A percentile compares a stretch with the other conserved stretches of the same genome.
Evolutionary conservation across 2,888 invertebrate genomes (phyloP).

Genomic region (Hirtodrosophila trivittata): DNA sequence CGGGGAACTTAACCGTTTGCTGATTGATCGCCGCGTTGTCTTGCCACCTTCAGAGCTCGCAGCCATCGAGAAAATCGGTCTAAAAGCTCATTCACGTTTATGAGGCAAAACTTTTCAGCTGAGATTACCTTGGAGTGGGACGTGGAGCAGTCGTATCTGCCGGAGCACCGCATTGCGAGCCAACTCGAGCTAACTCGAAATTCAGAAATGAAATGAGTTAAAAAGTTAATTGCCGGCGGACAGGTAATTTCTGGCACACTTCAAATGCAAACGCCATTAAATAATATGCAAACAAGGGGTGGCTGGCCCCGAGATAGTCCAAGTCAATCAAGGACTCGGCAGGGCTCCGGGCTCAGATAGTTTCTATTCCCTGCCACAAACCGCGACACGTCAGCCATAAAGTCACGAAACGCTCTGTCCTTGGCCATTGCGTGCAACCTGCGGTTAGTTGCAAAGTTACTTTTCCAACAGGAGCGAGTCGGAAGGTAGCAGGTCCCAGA

Average conservation of each 20-base stretch:
- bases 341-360: slow-evolving; percentile 19
- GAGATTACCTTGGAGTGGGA: not conserved
- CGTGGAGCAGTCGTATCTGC: not conserved
- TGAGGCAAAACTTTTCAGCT: slow-evolving; percentile 60
- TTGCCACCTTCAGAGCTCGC: slow-evolving; percentile 10
- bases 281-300: slow-evolving; percentile 80
- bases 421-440: slow-evolving; percentile 67
- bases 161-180: slow-evolving; percentile 39
- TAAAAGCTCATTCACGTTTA: slow-evolving; percentile 56
- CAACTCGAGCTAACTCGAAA: slow-evolving; percentile 25
- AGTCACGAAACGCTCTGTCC: slow-evolving; percentile 71
- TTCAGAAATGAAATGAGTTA: slow-evolving; percentile 70
- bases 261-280: slow-evolving; percentile 75
- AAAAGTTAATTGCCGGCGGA: slow-evolving; percentile 78
- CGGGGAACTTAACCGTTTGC: slow-evolving; percentile 14
- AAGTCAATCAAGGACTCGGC: slow-evolving; percentile 73
- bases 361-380: slow-evolving; percentile 9
- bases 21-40: slow-evolving; percentile 65
- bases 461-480: slow-evolving; percentile 29
- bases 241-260: slow-evolving; percentile 79
- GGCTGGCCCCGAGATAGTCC: slow-evolving; percentile 33
- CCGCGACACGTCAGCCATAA: slow-evolving; percentile 77
- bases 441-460: slow-evolving; percentile 62
- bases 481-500: not conserved
- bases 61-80: slow-evolving; percentile 40